phyloP scores from a whole-genome alignment of 2,888 invertebrate species.

The Noctua fimbriata region DNA sequence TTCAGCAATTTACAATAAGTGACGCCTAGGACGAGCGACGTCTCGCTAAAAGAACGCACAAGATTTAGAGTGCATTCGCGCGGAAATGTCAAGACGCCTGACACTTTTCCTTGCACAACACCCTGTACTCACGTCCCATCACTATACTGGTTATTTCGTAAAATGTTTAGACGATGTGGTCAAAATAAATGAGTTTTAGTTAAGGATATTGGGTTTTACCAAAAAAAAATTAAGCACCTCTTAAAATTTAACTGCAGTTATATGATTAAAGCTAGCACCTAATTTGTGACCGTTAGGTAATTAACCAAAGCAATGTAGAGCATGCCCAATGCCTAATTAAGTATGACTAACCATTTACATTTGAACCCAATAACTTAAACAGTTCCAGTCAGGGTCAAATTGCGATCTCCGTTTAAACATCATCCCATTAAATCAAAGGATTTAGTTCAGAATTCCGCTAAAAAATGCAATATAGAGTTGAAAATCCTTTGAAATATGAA shows the following conservation, averaged over 20 bases:
- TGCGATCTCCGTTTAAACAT: not conserved
- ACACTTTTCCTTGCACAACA: conserved; percentile 51
- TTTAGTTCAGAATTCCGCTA: not conserved
- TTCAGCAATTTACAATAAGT: conserved; percentile 61
- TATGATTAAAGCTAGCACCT: not conserved
- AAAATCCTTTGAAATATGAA: conserved; percentile 22
- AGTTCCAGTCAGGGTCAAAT: conserved; percentile 6
- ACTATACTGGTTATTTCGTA: conserved; percentile 6
- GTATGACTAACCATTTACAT: not conserved
- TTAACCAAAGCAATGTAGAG: conserved; percentile 1
- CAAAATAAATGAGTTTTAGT: not conserved
- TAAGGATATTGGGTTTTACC: conserved; percentile 4
- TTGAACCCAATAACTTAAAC: conserved; percentile 7
- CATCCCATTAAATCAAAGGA: conserved; percentile 5
- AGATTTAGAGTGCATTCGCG: conserved; percentile 63
- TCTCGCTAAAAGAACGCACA: conserved; percentile 58
- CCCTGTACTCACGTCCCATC: conserved; percentile 33
- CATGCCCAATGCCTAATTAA: conserved; percentile 14
- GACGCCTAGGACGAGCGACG: conserved; percentile 29
- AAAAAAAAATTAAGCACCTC: not conserved
- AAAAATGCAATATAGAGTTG: conserved; percentile 1
- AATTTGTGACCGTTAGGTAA: conserved; percentile 4
- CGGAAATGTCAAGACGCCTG: conserved; percentile 59
- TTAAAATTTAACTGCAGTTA: not conserved
- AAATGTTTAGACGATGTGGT: not conserved